phyloP scores from a whole-genome alignment of 2,797 vertebrate genomes.

The Antennarius maculatus region DNA sequence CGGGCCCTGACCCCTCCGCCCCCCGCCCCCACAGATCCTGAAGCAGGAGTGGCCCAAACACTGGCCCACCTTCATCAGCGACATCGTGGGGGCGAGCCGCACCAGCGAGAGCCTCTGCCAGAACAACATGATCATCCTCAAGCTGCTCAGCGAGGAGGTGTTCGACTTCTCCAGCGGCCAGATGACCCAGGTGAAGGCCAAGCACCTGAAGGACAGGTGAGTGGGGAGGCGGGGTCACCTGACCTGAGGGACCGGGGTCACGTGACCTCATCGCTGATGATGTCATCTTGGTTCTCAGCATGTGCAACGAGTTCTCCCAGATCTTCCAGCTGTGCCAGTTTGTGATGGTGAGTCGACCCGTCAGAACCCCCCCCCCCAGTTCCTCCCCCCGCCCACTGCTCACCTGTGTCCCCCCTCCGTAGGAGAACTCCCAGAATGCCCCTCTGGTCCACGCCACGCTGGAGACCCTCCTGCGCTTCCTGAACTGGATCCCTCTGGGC shows the following conservation, averaged over 20 bases:
- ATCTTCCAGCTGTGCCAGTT: constrained; percentile 99
- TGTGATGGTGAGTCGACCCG: constrained; percentile 89
- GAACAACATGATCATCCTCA: constrained; percentile 99
- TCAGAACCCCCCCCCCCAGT: no score
- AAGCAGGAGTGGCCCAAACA: constrained; percentile 99
- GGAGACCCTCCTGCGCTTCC: constrained; percentile 94
- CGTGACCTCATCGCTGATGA: background rate
- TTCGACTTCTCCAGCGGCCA: constrained; percentile 99
- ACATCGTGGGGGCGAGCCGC: constrained; percentile 97
- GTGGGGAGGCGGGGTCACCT: no score
- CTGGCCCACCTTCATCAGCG: constrained; percentile 99
- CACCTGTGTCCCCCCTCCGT: background rate
- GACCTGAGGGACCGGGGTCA: no score
- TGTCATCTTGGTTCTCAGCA: constrained; percentile 78
- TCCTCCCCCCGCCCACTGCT: background rate
- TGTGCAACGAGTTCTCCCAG: constrained; percentile 99
- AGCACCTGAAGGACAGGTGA: constrained; percentile 98
- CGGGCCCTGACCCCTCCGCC: background rate
- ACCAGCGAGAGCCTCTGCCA: constrained; percentile 99
- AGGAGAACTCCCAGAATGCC: constrained; percentile 99
- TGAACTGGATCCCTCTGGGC: constrained; percentile 98
- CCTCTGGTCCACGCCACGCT: constrained; percentile 96
- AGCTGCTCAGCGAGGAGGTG: constrained; percentile 97
- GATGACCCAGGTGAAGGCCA: constrained; percentile 99
- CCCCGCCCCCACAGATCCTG: constrained; percentile 83